Base-by-base conservation (phyloP, 2,113 vertebrate species). In the Hymenochirus boettgeri region DNA sequence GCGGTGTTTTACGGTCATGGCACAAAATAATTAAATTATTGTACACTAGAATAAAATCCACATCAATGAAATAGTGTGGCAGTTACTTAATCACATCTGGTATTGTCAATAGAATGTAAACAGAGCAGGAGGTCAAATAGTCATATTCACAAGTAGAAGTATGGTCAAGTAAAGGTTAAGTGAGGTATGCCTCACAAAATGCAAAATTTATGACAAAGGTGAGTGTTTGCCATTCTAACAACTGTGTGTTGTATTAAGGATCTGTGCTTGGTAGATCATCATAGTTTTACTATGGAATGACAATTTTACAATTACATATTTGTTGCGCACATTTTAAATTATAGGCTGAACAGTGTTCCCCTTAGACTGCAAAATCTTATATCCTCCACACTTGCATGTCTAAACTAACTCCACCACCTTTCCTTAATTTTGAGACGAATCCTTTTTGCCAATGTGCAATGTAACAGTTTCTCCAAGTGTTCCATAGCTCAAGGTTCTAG, bases 401-500 rank as follows among this genome's bases (percentile, higher is more conserved):
- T n/a, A n/a, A n/a, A n/a, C n/a, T n/a, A n/a, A 19, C 64, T 27
- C 64, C 64, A 19, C 46, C 63, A 33, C 47, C 21, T 26, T 2
- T 8, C 26, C 73, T 88, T 78, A 89, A 67, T 75, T 81, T 61
- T 88, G 79, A 9, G 81, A 82, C 47, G 83, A 61, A 15, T 88
- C 80, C 15, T 46, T 75, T 9, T 90, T 88, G 61, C 65, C 74
- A 66, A 99, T 91, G 59, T 89, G 86, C 62, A 97, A 75, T 13
- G 88, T 95, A 55, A 98, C 87, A 0, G 90, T 83, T 65, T 92
- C 89, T 0, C 92, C 91, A 1, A 93, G 79, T 0, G 90, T 83
- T 22, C 89, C 87, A 3, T 93, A 96, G 78, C 84, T 84, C 29
- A 86, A 84, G 2, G 89, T 93, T 75, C 88, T 89, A 0, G 93